Evolutionary conservation across 1,140 invertebrate species (phyloP).

Genomic region (Eupeodes corollae): DNA sequence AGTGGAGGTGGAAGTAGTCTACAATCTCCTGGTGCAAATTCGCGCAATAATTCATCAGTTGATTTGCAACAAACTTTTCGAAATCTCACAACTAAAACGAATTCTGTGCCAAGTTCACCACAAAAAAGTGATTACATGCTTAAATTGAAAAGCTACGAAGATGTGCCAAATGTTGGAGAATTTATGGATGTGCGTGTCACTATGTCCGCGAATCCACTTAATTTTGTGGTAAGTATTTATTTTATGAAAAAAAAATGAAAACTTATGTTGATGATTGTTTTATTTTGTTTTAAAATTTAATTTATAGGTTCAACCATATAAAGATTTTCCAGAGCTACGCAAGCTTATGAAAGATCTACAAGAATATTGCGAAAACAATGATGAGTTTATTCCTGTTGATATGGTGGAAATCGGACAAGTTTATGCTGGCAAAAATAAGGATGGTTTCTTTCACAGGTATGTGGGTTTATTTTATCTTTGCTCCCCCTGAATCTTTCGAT

Average conservation of each 20-base stretch:
- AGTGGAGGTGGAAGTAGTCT: conserved; percentile 2
- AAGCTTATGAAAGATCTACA: conserved; percentile 29
- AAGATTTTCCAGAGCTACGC: conserved; percentile 24
- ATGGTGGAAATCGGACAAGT: conserved; percentile 23
- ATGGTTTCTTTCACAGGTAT: conserved; percentile 30
- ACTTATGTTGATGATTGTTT: not conserved
- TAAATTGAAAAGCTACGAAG: conserved; percentile 21
- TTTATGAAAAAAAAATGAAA: not conserved
- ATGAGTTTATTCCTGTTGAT: conserved; percentile 13
- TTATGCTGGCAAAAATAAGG: conserved; percentile 19
- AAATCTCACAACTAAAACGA: conserved; percentile 4
- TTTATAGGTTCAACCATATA: conserved; percentile 29
- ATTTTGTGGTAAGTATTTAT: conserved; percentile 21
- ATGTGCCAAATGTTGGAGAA: conserved; percentile 22
- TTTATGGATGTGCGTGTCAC: conserved; percentile 29
- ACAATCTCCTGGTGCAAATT: conserved; percentile 4
- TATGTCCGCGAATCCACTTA: conserved; percentile 27
- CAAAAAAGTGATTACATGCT: conserved; percentile 10
- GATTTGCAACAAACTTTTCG: conserved; percentile 4
- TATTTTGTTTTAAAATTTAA: not conserved
- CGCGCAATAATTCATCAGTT: conserved; percentile 5
- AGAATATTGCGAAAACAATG: conserved; percentile 20
- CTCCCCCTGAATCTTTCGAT: not conserved
- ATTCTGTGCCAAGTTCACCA: conserved; percentile 16
- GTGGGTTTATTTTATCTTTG: conserved; percentile 1